These are phyloP conservation scores for Cremastinae sp. DNA, from an alignment of 2,888 invertebrate genomes.

Conservation along the genomic window DNA sequence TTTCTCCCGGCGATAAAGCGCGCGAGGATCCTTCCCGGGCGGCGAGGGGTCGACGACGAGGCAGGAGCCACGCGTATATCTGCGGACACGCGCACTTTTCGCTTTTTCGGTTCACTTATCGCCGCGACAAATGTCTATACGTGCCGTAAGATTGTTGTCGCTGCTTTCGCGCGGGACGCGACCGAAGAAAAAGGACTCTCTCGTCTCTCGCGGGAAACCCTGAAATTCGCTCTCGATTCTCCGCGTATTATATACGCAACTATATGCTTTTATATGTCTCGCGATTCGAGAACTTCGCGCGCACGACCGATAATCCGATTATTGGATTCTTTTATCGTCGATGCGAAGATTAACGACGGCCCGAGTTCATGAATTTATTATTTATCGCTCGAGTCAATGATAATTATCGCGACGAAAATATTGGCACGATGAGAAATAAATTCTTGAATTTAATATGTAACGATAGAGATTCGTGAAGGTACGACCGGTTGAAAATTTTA, in stretches of 20 bases:
- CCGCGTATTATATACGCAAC: conserved; percentile 11
- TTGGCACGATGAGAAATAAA: background rate
- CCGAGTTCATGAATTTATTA: conserved; percentile 20
- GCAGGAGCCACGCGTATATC: conserved; percentile 47
- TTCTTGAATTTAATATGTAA: no score
- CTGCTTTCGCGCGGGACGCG: background rate
- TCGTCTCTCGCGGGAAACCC: no score
- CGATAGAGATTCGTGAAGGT: no score
- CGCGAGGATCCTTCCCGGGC: conserved; percentile 28
- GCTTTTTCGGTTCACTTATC: conserved; percentile 44
- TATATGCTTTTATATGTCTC: conserved; percentile 8
- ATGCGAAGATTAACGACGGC: conserved; percentile 17
- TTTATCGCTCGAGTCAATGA: conserved; percentile 8
- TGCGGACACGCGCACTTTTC: background rate
- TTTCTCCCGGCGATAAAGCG: conserved; percentile 56
- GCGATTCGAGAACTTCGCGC: conserved; percentile 10
- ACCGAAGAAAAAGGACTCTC: no score
- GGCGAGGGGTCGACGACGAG: no score
- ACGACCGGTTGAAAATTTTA: no score
- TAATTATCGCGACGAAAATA: conserved; percentile 25
- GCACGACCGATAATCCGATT: conserved; percentile 42
- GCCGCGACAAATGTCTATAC: conserved; percentile 51
- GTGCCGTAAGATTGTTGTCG: conserved; percentile 3
- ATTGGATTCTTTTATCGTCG: conserved; percentile 35
- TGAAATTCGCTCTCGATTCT: conserved; percentile 8